Evolutionary conservation across 2,888 invertebrate genomes (phyloP).

Genomic region (Leptopterna dolabrata): DNA sequence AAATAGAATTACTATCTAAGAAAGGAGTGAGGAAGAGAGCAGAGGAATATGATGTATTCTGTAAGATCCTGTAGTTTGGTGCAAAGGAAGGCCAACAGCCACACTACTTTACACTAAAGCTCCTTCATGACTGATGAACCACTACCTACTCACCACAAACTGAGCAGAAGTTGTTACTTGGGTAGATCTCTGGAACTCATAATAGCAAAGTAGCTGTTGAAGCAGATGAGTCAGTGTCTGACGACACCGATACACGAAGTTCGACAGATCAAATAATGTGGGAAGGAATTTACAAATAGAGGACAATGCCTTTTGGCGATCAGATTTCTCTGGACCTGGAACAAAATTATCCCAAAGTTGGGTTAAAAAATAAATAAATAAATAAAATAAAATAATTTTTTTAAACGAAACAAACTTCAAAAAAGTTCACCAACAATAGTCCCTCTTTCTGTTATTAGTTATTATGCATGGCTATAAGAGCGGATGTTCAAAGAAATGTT

Average conservation of each 20-base stretch:
- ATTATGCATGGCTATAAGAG: no score
- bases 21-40: no score
- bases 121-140: not conserved
- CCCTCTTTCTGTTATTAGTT: no score
- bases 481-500: no score
- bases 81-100: not conserved
- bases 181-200: constrained; percentile 63
- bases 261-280: constrained; percentile 70
- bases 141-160: not conserved
- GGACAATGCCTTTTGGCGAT: constrained; percentile 68
- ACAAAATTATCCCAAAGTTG: not conserved
- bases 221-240: constrained; percentile 79
- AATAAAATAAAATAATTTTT: not conserved
- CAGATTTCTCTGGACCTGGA: constrained; percentile 65
- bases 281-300: constrained; percentile 69
- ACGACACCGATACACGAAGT: constrained; percentile 78
- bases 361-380: not conserved
- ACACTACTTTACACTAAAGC: not conserved
- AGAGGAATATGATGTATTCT: no score
- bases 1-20: no score
- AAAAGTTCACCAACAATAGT: no score
- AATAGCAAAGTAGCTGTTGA: constrained; percentile 79
- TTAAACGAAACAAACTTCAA: no score
- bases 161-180: not conserved
- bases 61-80: not conserved